Evolutionary conservation across 1,140 invertebrate species (phyloP).

Genomic region (Trialeurodes vaporariorum): DNA sequence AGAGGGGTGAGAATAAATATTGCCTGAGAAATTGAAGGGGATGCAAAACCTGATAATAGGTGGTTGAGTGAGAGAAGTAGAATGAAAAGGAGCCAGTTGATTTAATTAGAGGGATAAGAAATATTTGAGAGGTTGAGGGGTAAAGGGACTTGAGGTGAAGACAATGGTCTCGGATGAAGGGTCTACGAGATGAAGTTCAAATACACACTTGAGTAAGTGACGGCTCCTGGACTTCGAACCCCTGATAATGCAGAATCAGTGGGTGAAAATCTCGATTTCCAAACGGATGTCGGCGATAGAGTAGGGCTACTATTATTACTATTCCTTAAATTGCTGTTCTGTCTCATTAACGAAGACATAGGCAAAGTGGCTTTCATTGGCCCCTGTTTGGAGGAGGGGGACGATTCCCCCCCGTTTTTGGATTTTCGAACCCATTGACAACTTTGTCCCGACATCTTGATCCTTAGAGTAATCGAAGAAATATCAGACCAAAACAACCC

Average conservation of each 20-base stretch:
- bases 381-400: constrained; percentile 53
- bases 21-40: too few relatives aligned
- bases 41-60: too few relatives aligned
- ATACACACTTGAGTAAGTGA: constrained; percentile 22
- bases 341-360: constrained; percentile 53
- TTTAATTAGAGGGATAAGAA: too few relatives aligned
- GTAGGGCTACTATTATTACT: constrained; percentile 49
- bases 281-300: constrained; percentile 47
- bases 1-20: too few relatives aligned
- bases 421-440: constrained; percentile 49
- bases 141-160: too few relatives aligned
- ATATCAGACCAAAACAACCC: too few relatives aligned
- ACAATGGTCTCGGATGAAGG: neutral
- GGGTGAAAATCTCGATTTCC: constrained; percentile 48
- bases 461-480: too few relatives aligned
- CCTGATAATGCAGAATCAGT: constrained; percentile 49
- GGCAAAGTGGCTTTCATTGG: constrained; percentile 60
- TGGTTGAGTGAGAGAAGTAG: too few relatives aligned
- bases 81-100: too few relatives aligned
- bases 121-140: too few relatives aligned
- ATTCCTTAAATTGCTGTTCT: constrained; percentile 39
- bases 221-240: constrained; percentile 50
- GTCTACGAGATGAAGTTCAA: neutral
- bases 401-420: too few relatives aligned
- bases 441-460: constrained; percentile 41